Percentiles rank a stretch among this genome's conserved stretches.
Conservation (phyloP, 2,113 vertebrate species). For the Cricetomys ansorgei region DNA sequence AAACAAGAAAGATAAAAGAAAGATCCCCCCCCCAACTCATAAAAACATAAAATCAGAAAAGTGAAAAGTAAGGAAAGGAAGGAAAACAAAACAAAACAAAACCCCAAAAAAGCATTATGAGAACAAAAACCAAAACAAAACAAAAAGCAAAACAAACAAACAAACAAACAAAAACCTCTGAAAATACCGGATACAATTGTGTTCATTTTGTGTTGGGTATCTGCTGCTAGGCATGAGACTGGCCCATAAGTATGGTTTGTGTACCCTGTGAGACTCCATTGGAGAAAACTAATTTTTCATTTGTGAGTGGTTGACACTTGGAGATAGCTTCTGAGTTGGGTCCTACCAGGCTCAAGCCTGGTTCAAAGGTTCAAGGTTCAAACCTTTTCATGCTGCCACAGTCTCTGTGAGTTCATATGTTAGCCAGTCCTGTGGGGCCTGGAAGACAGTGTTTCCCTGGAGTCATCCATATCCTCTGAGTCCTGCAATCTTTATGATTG, state of each 20-base stretch:
- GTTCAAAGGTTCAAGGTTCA: too few species aligned
- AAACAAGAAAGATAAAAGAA: not conserved
- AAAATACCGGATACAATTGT: not conserved
- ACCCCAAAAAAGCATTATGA: not conserved
- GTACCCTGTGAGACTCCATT: not conserved
- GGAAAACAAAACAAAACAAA: too few species aligned
- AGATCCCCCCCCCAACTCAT: too few species aligned
- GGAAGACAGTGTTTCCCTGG: too few species aligned
- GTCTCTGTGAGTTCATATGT: not conserved
- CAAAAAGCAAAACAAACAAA: not conserved
- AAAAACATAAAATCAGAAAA: not conserved
- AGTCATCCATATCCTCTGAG: not conserved
- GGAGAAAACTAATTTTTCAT: not conserved
- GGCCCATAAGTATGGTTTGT: not conserved
- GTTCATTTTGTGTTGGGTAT: not conserved
- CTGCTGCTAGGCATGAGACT: too few species aligned
- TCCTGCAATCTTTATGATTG: not conserved
- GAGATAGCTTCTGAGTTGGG: not conserved
- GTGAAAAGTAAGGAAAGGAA: not conserved
- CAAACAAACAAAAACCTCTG: not conserved
- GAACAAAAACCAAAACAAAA: not conserved
- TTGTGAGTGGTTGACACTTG: not conserved
- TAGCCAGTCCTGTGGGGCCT: not conserved
- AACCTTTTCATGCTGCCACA: not conserved
- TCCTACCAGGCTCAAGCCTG: not conserved